Evolutionary conservation across 2,888 invertebrate genomes (phyloP), one percentile per base, ranked within the genome.

Genomic region (Eupithecia abbreviata): DNA sequence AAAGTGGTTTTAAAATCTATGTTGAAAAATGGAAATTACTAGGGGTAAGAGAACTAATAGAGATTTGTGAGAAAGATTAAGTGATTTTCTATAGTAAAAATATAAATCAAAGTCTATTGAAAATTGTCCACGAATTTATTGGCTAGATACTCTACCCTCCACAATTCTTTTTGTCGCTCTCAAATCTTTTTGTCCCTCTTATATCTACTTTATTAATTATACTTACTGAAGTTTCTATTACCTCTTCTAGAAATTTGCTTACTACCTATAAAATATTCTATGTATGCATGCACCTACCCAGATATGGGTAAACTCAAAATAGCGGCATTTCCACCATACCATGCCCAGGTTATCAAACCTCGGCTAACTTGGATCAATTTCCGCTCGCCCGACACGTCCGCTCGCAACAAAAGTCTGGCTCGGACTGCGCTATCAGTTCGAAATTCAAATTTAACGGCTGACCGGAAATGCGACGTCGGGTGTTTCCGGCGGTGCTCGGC

Each of bases 391-490:
- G 86, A 87, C 90, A 88, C 89, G 90, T 88, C 89, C 89, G 86
- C 79, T 77, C 85, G 15, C 87, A 88, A 91, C 92, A 90, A 90
- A 90, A 90, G 90, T 90, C 88, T 85, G 83, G 82, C 82, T 80
- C 84, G 85, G 88, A 93, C 84, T 93, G 90, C 87, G 90, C 85
- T 93, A 92, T 87, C 91, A 86, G 89, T 91, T 92, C 91, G 88
- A 90, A 92, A 93, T 94, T 92, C 92, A 93, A 93, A 94, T 94
- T 92, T 91, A 91, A 89, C 92, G 88, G 87, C 86, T 93, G 92
- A 93, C 93, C 93, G 93, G 93, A 93, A 90, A 91, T 90, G 89
- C 87, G 88, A 85, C 86, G 90, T 89, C 90, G 85, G 88, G 82
- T 81, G 85, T 83, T 79, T 92, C 92, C 93, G 89, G 84, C 80